Base-by-base conservation (phyloP, 2,888 invertebrate species). In the Eristalis arbustorum region DNA sequence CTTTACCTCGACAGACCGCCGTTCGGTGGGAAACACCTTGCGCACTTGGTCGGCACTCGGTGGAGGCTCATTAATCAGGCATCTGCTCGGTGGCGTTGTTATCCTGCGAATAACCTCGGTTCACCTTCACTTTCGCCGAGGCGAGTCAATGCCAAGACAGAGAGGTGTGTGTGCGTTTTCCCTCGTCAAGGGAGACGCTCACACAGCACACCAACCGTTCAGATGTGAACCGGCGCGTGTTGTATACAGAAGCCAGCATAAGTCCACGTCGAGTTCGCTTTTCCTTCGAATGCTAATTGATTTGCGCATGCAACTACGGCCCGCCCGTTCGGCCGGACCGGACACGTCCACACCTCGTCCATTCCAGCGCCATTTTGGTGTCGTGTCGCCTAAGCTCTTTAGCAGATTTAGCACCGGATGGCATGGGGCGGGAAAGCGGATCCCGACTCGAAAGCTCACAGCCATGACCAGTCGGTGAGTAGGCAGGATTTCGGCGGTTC, bases 221-320 rank as follows among this genome's bases (percentile, higher is more conserved):
- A 59, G 37, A 56, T 37, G 66, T 57, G 68, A 11, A 34, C 42
- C 40, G 34, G 40, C 73, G 31, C 69, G 75, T 34, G 10, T 63
- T 34, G 80, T 67, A 80, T 76, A 67, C 66, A n/a, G 31, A 69
- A 74, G 23, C 25, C 11, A 59, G 10, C 11, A 13, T 37, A 10
- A 37, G 57, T 67, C 59, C 61, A 22, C 28, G n/a, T 25, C 23
- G 49, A 18, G 42, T 73, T 64, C 23, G 57, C 69, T 71, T 75
- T 66, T 75, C 49, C 42, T n/a, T 23, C 49, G 73, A 81, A 85
- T 85, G 64, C 76, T 85, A 85, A 85, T 85, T 85, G 84, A 81
- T 74, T 81, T 81, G 56, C 63, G 76, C 81, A 81, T 77, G 73
- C 67, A 80, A 77, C 34, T 23, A 73, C 11, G 25, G 3, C 28